Conservation (phyloP, 1,140 invertebrate genomes). For the Achatina immaculata region DNA sequence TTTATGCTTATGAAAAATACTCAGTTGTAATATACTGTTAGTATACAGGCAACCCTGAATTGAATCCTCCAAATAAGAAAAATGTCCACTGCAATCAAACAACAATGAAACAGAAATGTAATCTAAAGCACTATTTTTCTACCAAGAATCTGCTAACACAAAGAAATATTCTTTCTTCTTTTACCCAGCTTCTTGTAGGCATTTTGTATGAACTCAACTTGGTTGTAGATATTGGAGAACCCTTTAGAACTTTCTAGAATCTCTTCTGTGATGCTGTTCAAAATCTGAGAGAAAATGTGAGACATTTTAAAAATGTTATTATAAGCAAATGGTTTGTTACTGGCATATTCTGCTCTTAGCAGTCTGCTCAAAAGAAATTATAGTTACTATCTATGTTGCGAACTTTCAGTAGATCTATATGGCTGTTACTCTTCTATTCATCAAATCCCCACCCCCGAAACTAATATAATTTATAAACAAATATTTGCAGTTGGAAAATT, state of each 20-base stretch:
- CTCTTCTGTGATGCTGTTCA: conserved; percentile 83
- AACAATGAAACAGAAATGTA: neutral
- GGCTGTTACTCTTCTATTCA: too few species aligned
- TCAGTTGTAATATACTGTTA: too few species aligned
- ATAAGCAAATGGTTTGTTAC: neutral
- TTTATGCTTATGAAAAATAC: too few species aligned
- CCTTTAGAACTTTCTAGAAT: conserved; percentile 72
- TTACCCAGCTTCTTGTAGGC: conserved; percentile 16
- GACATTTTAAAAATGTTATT: neutral
- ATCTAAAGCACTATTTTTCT: neutral
- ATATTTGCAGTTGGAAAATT: too few species aligned
- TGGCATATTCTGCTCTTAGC: too few species aligned
- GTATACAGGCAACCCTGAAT: too few species aligned
- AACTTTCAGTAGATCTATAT: too few species aligned
- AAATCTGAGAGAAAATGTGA: conserved; percentile 74
- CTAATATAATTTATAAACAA: too few species aligned
- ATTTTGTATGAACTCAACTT: conserved; percentile 33
- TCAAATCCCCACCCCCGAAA: too few species aligned
- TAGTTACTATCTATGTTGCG: too few species aligned
- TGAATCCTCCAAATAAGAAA: too few species aligned
- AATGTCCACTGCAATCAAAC: neutral
- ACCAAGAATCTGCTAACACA: neutral
- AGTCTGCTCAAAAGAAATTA: too few species aligned
- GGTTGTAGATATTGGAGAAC: conserved; percentile 22
- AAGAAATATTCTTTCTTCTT: neutral